Evolutionary conservation across 2,113 vertebrate genomes (phyloP), one percentile per base, ranked within the genome.

Genomic region (Mixornis gularis): DNA sequence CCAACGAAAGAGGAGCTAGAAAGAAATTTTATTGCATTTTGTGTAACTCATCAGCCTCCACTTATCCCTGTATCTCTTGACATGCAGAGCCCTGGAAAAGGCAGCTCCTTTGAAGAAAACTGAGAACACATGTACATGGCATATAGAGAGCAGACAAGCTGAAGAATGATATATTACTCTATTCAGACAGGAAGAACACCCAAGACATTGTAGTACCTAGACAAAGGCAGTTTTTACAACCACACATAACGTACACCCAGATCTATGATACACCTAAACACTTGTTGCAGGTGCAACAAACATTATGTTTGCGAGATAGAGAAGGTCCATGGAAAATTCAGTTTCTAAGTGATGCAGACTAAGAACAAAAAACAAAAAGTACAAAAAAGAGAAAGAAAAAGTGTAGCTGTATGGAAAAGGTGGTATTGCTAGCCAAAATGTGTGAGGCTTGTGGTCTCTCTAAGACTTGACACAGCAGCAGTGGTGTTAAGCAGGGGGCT

Each of bases 241-340:
- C 52, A 56, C 52, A 59, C 5, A 22, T 68, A 90, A 84, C 90
- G 91, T 53, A 88, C 36, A 79, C 44, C 44, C 40, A 29, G 53
- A 81, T 43, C 69, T 90, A 30, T 58, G 82, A 84, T 17, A 43
- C 5, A 79, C 66, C 12, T 85, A 70, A 92, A 95, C 62, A 85
- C 88, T 92, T 73, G 49, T 34, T 93, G 88, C 63, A 81, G 56
- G 55, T 90, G 79, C 66, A 91, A 85, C 64, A 91, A 89, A 73
- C 52, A 51, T 80, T 83, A 72, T 19, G 26, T 71, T 95, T 88
- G 51, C 88, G 87, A 95, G 91, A 78, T 8, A 83, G 91, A 93
- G 49, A 58, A 80, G 27, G 3, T 73, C 38, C 90, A 41, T 32
- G 53, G 55, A 77, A 88, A 87, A 68, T 74, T 52, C 44, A 60